Base-by-base conservation (phyloP, 2,113 vertebrate genomes). In the Otus sunia region DNA sequence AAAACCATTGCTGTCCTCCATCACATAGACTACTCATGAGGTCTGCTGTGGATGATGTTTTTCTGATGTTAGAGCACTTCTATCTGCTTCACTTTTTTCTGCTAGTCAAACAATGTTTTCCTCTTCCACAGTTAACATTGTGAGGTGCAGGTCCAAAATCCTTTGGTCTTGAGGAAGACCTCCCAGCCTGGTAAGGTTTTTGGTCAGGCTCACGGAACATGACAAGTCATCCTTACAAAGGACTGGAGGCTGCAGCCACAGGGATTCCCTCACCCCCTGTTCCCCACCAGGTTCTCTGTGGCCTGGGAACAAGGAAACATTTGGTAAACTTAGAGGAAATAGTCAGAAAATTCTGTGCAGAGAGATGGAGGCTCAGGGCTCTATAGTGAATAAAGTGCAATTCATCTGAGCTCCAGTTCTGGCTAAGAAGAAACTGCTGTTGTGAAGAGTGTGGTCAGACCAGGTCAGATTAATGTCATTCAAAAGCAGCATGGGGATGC, bases 381-480 rank as follows among this genome's bases (percentile, higher is more conserved):
- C 91, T 80, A 41, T 34, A 66, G 19, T 56, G 90, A 90, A 94
- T 82, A 73, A 96, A 95, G 74, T 71, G 50, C 32, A 74, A 81
- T 93, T 94, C 69, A 90, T 87, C 36, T 1, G 1, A 62, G 18
- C 41, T 93, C 45, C 76, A 60, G 64, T 79, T 86, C 77, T 89
- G 80, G 60, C 68, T 81, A 34, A 89, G 55, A 67, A 76, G 80
- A 91, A 93, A 59, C 64, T 63, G 56, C 83, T 91, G 62, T 79
- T 90, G 75, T 94, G 90, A 88, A 75, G 56, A 80, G 50, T 73
- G 88, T 94, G 95, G 95, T 94, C 92, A 96, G 62, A 49, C 34
- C 20, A 91, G 92, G 92, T 81, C 93, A 95, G 74, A 87, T 56
- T 90, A 88, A 91, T 94, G 84, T 71, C 77, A 76, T 63, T 74